phyloP scores from a whole-genome alignment of 2,797 vertebrate species.

The Pitangus sulphuratus region DNA sequence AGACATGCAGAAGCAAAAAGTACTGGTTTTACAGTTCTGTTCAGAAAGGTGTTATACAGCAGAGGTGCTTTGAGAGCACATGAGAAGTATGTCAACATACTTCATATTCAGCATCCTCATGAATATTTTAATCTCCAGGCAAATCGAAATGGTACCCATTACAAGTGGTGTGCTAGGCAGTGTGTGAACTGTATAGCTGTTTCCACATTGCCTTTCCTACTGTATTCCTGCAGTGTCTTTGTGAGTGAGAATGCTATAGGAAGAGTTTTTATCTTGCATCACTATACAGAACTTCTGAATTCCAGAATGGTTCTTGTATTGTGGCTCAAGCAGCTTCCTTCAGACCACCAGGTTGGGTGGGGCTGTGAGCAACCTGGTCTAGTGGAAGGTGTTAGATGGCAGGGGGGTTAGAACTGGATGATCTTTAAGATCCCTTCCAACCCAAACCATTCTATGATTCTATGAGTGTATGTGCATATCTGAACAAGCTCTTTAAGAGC shows the following conservation, averaged over 20 bases:
- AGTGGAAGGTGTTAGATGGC: background rate
- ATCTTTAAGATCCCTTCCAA: background rate
- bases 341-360: background rate
- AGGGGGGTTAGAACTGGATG: background rate
- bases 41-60: background rate
- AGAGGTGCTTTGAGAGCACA: background rate
- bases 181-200: background rate
- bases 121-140: background rate
- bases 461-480: background rate
- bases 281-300: background rate
- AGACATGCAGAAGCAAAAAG: background rate
- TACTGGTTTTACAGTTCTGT: background rate
- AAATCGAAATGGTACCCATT: background rate
- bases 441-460: background rate
- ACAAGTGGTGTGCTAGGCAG: background rate
- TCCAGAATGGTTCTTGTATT: background rate
- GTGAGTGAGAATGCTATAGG: background rate
- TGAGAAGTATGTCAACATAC: background rate
- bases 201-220: background rate
- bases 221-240: fast-evolving
- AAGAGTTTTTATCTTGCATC: background rate
- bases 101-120: background rate
- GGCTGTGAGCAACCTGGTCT: background rate
- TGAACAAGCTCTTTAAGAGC: background rate
- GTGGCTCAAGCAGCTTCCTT: background rate